Evolutionary conservation across 2,797 vertebrate genomes (phyloP).

Genomic region (Zalophus californianus): DNA sequence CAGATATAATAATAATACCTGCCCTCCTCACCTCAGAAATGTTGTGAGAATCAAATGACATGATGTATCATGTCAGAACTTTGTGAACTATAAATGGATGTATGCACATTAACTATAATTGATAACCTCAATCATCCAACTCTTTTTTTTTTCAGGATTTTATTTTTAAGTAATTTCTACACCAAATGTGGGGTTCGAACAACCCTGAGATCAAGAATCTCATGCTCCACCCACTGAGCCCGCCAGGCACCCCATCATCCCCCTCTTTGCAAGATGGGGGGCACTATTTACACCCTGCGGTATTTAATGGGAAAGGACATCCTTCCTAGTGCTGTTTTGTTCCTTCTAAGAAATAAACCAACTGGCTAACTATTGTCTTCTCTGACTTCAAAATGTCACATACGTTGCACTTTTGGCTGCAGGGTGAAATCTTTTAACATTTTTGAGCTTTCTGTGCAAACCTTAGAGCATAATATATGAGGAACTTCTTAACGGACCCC

Average conservation of each 20-base stretch:
- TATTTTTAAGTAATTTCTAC: background rate
- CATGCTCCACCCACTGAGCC: background rate
- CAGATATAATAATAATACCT: slow-evolving; percentile 2
- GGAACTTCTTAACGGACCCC: background rate
- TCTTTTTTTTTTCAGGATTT: background rate
- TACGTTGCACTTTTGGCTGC: background rate
- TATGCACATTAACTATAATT: slow-evolving; percentile 15
- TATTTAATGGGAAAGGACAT: slow-evolving; percentile 10
- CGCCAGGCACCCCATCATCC: background rate
- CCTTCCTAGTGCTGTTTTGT: background rate
- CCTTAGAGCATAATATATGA: background rate
- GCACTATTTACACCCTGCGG: background rate
- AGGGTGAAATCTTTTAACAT: slow-evolving; percentile 8
- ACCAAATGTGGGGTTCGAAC: background rate
- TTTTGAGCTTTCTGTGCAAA: background rate
- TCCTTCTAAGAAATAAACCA: slow-evolving; percentile 40
- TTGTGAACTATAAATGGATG: background rate
- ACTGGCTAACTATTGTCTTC: background rate
- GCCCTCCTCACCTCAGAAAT: background rate
- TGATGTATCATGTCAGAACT: background rate
- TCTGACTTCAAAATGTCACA: slow-evolving; percentile 10
- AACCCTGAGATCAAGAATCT: background rate
- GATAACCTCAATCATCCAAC: slow-evolving; percentile 14
- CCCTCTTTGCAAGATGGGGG: background rate
- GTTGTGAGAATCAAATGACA: background rate